These are phyloP conservation scores for Macrostomum lignano DNA, from an alignment of 1,140 invertebrate genomes.

Conservation along the genomic window DNA sequence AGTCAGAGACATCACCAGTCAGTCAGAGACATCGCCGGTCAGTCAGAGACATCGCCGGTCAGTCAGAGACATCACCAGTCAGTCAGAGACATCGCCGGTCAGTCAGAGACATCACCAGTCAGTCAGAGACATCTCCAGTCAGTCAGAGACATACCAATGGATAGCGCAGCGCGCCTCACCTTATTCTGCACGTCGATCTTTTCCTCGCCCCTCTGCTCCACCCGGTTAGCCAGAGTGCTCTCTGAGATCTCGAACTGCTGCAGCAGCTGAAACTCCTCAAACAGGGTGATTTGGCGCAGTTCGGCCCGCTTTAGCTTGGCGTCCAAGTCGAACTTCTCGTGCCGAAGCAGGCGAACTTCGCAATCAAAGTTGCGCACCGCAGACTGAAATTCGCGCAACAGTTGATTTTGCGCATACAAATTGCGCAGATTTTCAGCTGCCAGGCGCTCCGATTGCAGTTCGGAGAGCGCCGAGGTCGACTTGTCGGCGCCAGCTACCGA, in stretches of 20 bases:
- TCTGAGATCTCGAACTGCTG: slow-evolving; percentile 44
- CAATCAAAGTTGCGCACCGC: slow-evolving; percentile 38
- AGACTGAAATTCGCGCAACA: slow-evolving; percentile 29
- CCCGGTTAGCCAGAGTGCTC: slow-evolving; percentile 34
- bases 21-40: too few relatives aligned
- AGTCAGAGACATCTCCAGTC: neutral
- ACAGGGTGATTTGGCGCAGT: slow-evolving; percentile 37
- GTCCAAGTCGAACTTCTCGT: slow-evolving; percentile 35
- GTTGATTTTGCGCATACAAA: slow-evolving; percentile 15
- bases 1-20: too few relatives aligned
- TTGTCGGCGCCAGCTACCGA: neutral
- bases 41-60: too few relatives aligned
- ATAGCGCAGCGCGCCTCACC: slow-evolving; percentile 8
- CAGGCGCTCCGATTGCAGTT: neutral
- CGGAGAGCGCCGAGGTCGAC: neutral
- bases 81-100: too few relatives aligned
- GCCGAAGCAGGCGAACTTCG: slow-evolving; percentile 33
- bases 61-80: too few relatives aligned
- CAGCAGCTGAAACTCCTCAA: slow-evolving; percentile 46
- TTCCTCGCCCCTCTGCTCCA: slow-evolving; percentile 34
- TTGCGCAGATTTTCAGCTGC: neutral
- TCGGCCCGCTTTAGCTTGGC: slow-evolving; percentile 33
- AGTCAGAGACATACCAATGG: neutral
- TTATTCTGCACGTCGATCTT: slow-evolving; percentile 30
- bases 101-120: neutral